phyloP scores from a whole-genome alignment of 2,888 invertebrate genomes.

The Microplitis manilae region DNA sequence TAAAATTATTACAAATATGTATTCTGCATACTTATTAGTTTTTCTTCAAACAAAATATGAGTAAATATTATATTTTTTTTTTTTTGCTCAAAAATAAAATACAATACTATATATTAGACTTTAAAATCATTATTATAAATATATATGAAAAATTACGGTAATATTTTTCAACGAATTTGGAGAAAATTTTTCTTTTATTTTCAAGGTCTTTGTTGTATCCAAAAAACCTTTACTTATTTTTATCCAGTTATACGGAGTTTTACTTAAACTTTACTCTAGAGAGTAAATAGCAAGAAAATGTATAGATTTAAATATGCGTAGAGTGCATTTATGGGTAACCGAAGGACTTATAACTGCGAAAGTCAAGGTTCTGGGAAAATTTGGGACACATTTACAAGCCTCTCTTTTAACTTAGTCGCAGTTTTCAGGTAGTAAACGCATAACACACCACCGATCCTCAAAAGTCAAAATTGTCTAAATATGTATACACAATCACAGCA shows the following conservation, averaged over 20 bases:
- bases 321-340: not conserved
- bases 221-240: constrained; percentile 7
- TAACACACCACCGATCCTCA: not conserved
- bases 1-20: no score
- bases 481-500: not conserved
- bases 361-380: not conserved
- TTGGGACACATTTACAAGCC: not conserved
- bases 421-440: not conserved
- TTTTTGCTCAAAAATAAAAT: no score
- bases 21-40: no score
- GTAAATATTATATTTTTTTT: no score
- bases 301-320: not conserved
- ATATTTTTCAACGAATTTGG: not conserved
- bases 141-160: no score
- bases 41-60: no score
- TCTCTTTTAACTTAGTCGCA: not conserved
- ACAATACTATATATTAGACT: no score
- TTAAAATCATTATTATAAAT: no score
- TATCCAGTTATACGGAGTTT: not conserved
- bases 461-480: not conserved
- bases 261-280: not conserved
- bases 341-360: not conserved
- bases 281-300: not conserved
- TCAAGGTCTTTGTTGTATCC: not conserved
- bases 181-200: not conserved